These are phyloP conservation scores for Neodiprion lecontei DNA, from an alignment of 1,140 invertebrate species.

Conservation along the genomic window DNA sequence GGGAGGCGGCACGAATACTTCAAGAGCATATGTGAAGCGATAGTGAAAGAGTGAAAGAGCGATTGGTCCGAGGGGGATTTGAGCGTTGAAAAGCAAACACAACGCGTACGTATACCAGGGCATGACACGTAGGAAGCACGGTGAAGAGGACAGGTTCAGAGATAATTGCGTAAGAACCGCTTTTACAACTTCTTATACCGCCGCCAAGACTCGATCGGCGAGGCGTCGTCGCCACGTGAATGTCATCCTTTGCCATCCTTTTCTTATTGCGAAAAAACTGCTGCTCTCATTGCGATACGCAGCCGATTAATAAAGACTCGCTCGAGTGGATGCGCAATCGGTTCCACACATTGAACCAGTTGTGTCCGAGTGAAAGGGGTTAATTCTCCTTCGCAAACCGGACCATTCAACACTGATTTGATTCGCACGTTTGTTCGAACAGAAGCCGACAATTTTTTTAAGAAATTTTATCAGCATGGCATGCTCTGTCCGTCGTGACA, in stretches of 20 bases:
- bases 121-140: slow-evolving; percentile 33
- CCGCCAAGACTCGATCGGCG: slow-evolving; percentile 20
- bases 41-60: not conserved
- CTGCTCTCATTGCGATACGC: slow-evolving; percentile 26
- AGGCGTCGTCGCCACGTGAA: slow-evolving; percentile 25
- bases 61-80: not conserved
- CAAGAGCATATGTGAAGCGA: not conserved
- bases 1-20: not conserved
- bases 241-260: slow-evolving; percentile 31
- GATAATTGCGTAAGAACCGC: slow-evolving; percentile 38
- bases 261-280: slow-evolving; percentile 29
- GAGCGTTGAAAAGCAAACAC: not conserved
- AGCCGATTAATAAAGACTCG: slow-evolving; percentile 17
- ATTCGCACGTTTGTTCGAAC: too few relatives aligned
- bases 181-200: slow-evolving; percentile 40
- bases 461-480: too few relatives aligned
- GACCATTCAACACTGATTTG: too few relatives aligned
- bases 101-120: not conserved
- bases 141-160: slow-evolving; percentile 37
- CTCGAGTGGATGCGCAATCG: too few relatives aligned
- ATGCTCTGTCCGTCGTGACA: too few relatives aligned
- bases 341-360: too few relatives aligned
- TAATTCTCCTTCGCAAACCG: too few relatives aligned
- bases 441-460: too few relatives aligned
- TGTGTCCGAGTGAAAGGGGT: too few relatives aligned